phyloP scores from a whole-genome alignment of 2,888 invertebrate species.

The Tachina fera region DNA sequence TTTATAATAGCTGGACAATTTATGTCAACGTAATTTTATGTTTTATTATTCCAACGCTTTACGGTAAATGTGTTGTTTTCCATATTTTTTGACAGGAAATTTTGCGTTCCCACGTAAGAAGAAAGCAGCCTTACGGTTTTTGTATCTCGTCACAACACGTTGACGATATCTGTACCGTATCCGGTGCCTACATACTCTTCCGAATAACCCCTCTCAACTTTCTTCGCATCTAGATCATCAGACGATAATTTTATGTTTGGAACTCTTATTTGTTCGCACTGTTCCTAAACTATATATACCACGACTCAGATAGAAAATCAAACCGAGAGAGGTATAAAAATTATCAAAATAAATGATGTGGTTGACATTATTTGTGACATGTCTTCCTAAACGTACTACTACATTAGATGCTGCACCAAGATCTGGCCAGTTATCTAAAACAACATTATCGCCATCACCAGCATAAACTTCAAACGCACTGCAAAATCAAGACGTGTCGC shows the following conservation, averaged over 20 bases:
- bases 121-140: conserved; percentile 8
- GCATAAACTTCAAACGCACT: conserved; percentile 16
- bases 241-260: conserved; percentile 12
- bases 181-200: background rate
- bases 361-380: background rate
- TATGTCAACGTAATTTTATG: background rate
- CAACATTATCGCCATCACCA: background rate
- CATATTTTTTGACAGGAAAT: conserved; percentile 12
- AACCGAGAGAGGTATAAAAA: conserved; percentile 1
- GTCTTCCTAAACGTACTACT: background rate
- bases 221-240: background rate
- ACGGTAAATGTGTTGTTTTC: background rate
- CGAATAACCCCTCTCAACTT: conserved; percentile 17
- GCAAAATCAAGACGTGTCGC: conserved; percentile 15
- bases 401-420: conserved; percentile 10
- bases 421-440: background rate
- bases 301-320: conserved; percentile 11
- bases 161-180: conserved; percentile 16
- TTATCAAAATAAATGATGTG: background rate
- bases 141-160: conserved; percentile 5
- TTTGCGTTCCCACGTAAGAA: background rate
- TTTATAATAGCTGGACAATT: conserved; percentile 5
- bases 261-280: conserved; percentile 22
- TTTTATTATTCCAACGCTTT: conserved; percentile 5
- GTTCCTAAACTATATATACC: conserved; percentile 16